Evolutionary conservation across 2,797 vertebrate genomes (phyloP), one percentile per base, ranked within the genome.

Genomic region (Gambelia wislizenii): DNA sequence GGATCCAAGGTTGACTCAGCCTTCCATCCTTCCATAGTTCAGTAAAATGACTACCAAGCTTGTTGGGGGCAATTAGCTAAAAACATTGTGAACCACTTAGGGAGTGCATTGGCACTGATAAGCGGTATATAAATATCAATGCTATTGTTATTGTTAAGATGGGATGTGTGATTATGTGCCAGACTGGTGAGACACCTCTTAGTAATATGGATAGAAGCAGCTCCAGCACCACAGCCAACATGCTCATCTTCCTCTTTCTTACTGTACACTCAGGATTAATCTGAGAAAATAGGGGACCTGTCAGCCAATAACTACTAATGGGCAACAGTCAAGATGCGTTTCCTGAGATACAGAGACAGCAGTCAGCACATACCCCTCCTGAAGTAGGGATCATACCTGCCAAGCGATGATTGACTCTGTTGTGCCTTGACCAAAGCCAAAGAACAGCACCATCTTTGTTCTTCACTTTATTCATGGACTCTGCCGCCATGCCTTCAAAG

Each of bases 351-450:
- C 0, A 4, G 13, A 36, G 54, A 18, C 47, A 64, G 72, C n/a
- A 5, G 16, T 39, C 69, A 49, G 2, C 18, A 2, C 2, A 13
- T 59, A 27, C 2, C 10, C 49, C 33, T 20, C 64, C 61, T 44
- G 77, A 30, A 33, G 5, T 0, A 7, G 2, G 8, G 3, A 64
- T 25, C 92, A 96, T 95, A 99, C 99, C 98, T 12, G 98, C 97
- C 36, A 99, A 95, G 90, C 98, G 98, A 92, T 97, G 97, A 14
- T 99, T 99, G 95, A 99, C 99, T 0, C 25, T 91, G 85, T 99
- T 99, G 97, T 99, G 99, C 80, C 96, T 96, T 2, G 96, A 96
- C 99, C 99, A 99, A 89, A 99, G 96, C 99, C 99, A 99, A 80
- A 98, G 94, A 1, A 98, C 83, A 0, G 98, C 97, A 0, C 84